Base-by-base conservation (phyloP, 2,797 vertebrate genomes). In the Notoglanidium macrostoma region DNA sequence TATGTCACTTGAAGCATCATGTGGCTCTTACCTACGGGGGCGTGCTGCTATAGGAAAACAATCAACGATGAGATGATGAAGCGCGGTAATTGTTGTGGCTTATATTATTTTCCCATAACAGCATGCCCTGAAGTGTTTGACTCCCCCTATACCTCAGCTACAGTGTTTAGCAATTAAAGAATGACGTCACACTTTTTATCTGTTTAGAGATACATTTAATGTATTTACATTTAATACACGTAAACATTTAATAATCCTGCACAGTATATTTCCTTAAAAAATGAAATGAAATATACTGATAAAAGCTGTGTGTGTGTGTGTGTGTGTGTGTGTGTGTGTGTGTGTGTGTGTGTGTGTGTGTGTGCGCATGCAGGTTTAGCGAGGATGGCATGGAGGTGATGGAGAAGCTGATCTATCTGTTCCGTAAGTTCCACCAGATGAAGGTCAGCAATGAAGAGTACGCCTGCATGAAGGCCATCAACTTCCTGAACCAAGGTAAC, bases 371-470 rank as follows among this genome's bases (percentile, higher is more conserved):
- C 91, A 99, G 98, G 83, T 99, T 99, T 93, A 98, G 98, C 84
- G 98, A 99, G 89, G 98, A 99, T 82, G 97, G 98, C 8, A 99
- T 99, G 98, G 98, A 99, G 92, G 98, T 99, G 91, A 99, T 99
- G 93, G 98, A 99, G 93, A 96, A 98, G 73, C 83, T 99, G 92
- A 99, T 99, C 89, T 99, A 99, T 95, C 96, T 99, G 80, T 99
- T 98, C 86, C 98, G 98, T 89, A 99, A 99, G 89, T 98, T 99
- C 89, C 96, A 96, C 93, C 98, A 99, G 91, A 86, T 99, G 90
- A 99, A 99, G 95, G 97, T 99, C 95, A 98, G 97, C 95, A 99
- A 98, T 0, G 98, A 99, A 94, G 98, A 99, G 89, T 99, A 99
- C 0, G 98, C 97, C 0, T 99, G 98, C 83, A 99, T 99, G 98